Evolutionary conservation across 2,888 invertebrate genomes (phyloP), one percentile per base, ranked within the genome.

Genomic region (Catonia carolina): DNA sequence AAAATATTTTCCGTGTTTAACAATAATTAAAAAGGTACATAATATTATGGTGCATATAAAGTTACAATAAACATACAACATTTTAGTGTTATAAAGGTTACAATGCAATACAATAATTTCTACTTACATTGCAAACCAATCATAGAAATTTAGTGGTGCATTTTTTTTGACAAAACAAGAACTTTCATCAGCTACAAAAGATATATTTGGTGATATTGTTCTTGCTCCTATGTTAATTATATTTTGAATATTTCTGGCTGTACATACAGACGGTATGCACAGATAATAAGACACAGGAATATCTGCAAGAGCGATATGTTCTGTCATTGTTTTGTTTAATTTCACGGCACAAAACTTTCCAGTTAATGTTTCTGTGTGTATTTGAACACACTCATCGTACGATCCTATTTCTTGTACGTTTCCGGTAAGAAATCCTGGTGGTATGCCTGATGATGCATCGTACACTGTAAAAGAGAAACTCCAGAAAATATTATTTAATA

Each of bases 51-150:
- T n/a, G n/a, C n/a, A n/a, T n/a, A n/a, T n/a, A n/a, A n/a, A n/a
- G n/a, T n/a, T n/a, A n/a, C n/a, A n/a, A n/a, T n/a, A n/a, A n/a
- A n/a, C n/a, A n/a, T n/a, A n/a, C n/a, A n/a, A n/a, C n/a, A n/a
- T n/a, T n/a, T n/a, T n/a, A n/a, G n/a, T n/a, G n/a, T n/a, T n/a
- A n/a, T n/a, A n/a, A n/a, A n/a, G n/a, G n/a, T n/a, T n/a, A n/a
- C n/a, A n/a, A n/a, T n/a, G n/a, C n/a, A n/a, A n/a, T n/a, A n/a
- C n/a, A n/a, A n/a, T n/a, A n/a, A n/a, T n/a, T n/a, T n/a, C n/a
- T 27, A 22, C 45, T 45, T 6, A 45, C 45, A 45, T 45, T 14
- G 45, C 45, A 45, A 45, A 45, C 45, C 45, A 45, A 45, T 45
- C 45, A 4, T 7, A 20, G 18, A 27, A 8, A 2, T n/a, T 14